A percentile compares a stretch with the other conserved stretches of the same genome.
phyloP scores from a whole-genome alignment of 1,140 invertebrate species.

The Leptonema lineaticorne region DNA sequence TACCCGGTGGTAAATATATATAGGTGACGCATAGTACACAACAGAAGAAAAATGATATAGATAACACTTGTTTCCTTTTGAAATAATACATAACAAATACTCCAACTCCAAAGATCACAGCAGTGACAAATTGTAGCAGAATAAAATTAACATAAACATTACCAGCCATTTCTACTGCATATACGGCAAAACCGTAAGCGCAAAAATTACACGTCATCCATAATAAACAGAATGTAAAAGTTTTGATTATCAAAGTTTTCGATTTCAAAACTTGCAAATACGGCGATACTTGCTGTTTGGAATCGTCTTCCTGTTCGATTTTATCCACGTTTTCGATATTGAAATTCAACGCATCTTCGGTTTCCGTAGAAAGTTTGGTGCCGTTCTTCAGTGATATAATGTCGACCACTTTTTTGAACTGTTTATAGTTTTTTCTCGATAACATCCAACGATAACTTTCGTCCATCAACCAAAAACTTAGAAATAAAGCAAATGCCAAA shows the following conservation, averaged over 20 bases:
- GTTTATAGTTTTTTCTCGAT: not conserved
- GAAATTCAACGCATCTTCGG: not conserved
- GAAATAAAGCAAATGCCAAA: not conserved
- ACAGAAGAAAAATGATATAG: too few species aligned
- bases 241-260: not conserved
- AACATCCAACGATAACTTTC: not conserved
- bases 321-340: not conserved
- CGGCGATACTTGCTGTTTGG: not conserved
- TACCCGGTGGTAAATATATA: too few species aligned
- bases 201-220: not conserved
- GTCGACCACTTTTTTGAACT: not conserved
- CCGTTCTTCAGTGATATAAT: not conserved
- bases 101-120: not conserved
- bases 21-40: too few species aligned
- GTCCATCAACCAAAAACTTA: not conserved
- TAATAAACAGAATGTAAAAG: not conserved
- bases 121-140: not conserved
- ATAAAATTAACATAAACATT: not conserved
- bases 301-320: not conserved
- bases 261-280: not conserved
- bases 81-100: not conserved
- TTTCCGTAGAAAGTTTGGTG: not conserved
- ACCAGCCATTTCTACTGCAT: not conserved
- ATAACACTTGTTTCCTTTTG: not conserved
- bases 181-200: not conserved